Evolutionary conservation across 2,113 vertebrate species (phyloP).

Genomic region (Campylomormyrus numenius): DNA sequence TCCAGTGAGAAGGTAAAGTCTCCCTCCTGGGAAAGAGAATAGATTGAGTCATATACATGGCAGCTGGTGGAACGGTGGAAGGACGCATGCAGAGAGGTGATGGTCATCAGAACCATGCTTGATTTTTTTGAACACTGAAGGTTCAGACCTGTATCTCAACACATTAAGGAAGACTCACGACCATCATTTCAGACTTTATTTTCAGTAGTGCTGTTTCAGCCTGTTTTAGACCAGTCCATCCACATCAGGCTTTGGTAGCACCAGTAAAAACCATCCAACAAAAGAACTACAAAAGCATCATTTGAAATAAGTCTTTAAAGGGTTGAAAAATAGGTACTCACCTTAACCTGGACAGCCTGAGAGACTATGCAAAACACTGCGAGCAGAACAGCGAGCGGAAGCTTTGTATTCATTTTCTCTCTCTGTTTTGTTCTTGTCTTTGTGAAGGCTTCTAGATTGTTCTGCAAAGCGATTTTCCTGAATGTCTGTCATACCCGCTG

Average conservation of each 20-base stretch:
- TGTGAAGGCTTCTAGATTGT: not conserved
- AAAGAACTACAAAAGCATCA: not conserved
- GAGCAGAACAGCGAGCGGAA: constrained; percentile 35
- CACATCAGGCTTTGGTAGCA: not conserved
- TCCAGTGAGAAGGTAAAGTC: constrained; percentile 64
- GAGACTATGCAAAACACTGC: constrained; percentile 42
- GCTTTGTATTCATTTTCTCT: constrained; percentile 15
- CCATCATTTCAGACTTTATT: not conserved
- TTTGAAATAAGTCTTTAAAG: not conserved
- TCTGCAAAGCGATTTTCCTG: not conserved
- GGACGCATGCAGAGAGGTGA: not conserved
- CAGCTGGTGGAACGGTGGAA: not conserved
- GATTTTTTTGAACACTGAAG: not conserved
- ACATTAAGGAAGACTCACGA: not conserved
- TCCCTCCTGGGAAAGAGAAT: constrained; percentile 58
- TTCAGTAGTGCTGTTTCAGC: not conserved
- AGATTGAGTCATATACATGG: not conserved
- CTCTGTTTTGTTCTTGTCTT: constrained; percentile 28
- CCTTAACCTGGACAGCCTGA: constrained; percentile 57
- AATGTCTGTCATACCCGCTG: constrained; percentile 29
- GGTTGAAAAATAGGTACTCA: constrained; percentile 37
- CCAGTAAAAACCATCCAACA: not conserved
- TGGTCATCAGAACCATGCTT: not conserved
- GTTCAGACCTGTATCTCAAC: not conserved
- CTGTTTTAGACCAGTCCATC: not conserved